Evolutionary conservation across 2,113 vertebrate species (phyloP), one percentile per base, ranked within the genome.

Genomic region (Pygoscelis adeliae): DNA sequence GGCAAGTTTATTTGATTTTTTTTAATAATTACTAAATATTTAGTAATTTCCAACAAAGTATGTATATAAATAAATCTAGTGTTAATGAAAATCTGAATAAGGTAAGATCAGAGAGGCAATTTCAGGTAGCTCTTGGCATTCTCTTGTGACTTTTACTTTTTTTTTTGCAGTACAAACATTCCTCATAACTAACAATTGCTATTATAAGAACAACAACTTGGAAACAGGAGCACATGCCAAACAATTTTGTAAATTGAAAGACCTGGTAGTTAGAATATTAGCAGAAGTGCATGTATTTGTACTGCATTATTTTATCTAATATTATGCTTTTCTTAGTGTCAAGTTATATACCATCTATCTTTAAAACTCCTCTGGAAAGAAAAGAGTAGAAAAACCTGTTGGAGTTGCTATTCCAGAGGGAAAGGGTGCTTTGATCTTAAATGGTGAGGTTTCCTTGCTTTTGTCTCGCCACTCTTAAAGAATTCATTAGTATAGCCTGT

Each of bases 371-470:
- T 70, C 17, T 90, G 69, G 42, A 78, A 67, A 47, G 40, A 63
- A 83, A 32, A 95, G 59, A 84, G 83, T 74, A 71, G 90, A 80
- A 93, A 95, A 93, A 94, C 92, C 88, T 93, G 90, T 92, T 97
- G 76, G 86, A 88, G 71, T 88, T 83, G 90, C 90, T 94, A 1
- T 90, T 97, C 88, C 76, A 71, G 88, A 86, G 69, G 76, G 47
- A 56, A 70, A 12, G 36, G 29, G 11, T 79, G 40, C 83, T 92
- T 95, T 97, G 80, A 91, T 96, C 83, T 92, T 74, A 73, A 73
- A 47, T 70, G 53, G 58, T n/a, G 80, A 89, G 47, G 63, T 47
- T 93, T 93, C 29, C 71, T 81, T 21, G 42, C 92, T 93, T 91
- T 89, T 2, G 16, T 83, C 86, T 93, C 10, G 0, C 46, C 55